phyloP scores from a whole-genome alignment of 2,888 invertebrate genomes.

The Incurvaria masculella region DNA sequence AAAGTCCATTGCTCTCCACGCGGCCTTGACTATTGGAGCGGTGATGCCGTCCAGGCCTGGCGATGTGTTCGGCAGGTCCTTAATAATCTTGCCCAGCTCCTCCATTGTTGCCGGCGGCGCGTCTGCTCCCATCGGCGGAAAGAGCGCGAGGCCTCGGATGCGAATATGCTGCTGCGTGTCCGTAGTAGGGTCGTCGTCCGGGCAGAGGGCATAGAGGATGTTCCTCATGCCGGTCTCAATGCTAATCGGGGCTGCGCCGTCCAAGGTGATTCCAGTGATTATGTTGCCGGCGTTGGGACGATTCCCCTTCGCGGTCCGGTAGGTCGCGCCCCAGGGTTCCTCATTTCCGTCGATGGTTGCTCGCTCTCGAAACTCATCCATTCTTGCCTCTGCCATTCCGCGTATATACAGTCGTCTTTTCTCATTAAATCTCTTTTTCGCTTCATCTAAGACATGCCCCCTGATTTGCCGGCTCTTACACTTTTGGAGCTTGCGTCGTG shows the following conservation, averaged over 20 bases:
- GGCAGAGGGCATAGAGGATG: conserved; percentile 15
- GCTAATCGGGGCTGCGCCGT: not conserved
- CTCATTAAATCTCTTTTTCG: not conserved
- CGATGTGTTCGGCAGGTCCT: conserved; percentile 2
- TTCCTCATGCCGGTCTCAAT: not conserved
- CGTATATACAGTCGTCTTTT: too few relatives aligned
- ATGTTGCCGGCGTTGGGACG: not conserved
- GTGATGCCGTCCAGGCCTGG: conserved; percentile 8
- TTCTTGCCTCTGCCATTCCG: not conserved
- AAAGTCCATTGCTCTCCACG: not conserved
- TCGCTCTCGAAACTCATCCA: not conserved
- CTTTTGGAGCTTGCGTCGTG: not conserved
- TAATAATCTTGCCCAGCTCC: not conserved
- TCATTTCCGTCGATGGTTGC: not conserved
- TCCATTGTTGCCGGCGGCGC: not conserved
- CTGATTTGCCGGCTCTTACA: not conserved
- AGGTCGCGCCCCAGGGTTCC: not conserved
- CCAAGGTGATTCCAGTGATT: not conserved
- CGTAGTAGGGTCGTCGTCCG: conserved; percentile 16
- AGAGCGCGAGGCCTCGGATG: conserved; percentile 11
- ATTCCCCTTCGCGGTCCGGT: not conserved
- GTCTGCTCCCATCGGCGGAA: conserved; percentile 8
- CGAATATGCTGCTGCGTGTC: conserved; percentile 18
- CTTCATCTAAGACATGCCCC: not conserved
- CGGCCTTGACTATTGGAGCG: not conserved